Evolutionary conservation across 2,888 invertebrate species (phyloP).

Genomic region (Cremastobaeus sp.): DNA sequence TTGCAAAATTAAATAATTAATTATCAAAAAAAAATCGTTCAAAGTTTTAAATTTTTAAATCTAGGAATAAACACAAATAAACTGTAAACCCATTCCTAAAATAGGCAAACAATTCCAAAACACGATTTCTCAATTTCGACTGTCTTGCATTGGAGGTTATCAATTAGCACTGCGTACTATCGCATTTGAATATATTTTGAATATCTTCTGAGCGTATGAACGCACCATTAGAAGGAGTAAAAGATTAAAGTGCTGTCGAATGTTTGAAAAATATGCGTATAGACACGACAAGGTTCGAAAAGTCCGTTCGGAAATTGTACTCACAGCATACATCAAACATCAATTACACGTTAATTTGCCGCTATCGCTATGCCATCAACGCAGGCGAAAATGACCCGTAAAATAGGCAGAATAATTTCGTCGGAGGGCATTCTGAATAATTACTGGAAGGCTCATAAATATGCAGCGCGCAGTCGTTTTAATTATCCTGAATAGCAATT

Average conservation of each 20-base stretch:
- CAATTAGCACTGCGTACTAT: no score
- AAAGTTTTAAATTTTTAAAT: no score
- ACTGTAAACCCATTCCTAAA: no score
- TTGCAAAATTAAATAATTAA: no score
- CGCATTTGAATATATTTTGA: no score
- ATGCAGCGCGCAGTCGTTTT: constrained; percentile 68
- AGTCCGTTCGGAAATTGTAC: constrained; percentile 13
- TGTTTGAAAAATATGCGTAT: constrained; percentile 8
- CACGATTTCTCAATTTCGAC: no score
- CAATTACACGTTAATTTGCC: constrained; percentile 52
- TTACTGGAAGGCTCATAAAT: constrained; percentile 69
- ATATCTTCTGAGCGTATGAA: no score
- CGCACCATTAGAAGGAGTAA: no score
- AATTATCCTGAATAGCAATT: constrained; percentile 71
- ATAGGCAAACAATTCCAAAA: no score
- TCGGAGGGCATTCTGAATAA: constrained; percentile 67
- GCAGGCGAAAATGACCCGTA: constrained; percentile 61
- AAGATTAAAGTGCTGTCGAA: constrained; percentile 15
- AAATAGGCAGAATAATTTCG: constrained; percentile 67
- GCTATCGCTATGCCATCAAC: constrained; percentile 31
- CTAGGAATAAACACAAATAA: no score
- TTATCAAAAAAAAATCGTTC: no score
- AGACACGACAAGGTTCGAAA: constrained; percentile 18
- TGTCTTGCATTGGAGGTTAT: no score
- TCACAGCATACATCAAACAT: constrained; percentile 38